A percentile compares a stretch with the other conserved stretches of the same genome.
Conservation (phyloP, 2,797 vertebrate genomes). For the Gadopsis marmoratus region DNA sequence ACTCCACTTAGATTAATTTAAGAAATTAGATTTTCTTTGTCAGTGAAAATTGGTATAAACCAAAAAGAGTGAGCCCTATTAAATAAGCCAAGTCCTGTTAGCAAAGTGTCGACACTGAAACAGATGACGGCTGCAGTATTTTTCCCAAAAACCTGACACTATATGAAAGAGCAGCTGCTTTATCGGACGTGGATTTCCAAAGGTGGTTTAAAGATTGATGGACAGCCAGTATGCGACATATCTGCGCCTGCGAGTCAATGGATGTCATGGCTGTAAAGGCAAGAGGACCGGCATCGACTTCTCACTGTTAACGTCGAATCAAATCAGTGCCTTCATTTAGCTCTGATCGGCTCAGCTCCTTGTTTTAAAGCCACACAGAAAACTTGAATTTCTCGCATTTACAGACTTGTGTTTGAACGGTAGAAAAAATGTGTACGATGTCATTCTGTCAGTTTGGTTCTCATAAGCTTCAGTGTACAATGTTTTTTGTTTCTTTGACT, state of each 20-base stretch:
- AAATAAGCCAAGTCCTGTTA: not conserved
- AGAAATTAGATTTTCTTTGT: not conserved
- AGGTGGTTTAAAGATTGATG: not conserved
- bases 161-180: conserved; percentile 47
- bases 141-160: conserved; percentile 30
- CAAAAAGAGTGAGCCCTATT: not conserved
- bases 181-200: conserved; percentile 5
- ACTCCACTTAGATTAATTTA: not conserved
- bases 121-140: conserved; percentile 12
- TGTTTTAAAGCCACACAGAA: conserved; percentile 54
- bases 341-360: conserved; percentile 8
- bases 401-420: conserved; percentile 43
- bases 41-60: not conserved
- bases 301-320: not conserved
- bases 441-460: conserved; percentile 9
- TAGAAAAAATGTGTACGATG: conserved; percentile 3
- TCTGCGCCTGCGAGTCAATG: not conserved
- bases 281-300: conserved; percentile 37
- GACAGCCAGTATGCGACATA: not conserved
- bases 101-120: not conserved
- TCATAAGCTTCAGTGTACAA: conserved; percentile 25
- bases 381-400: conserved; percentile 63
- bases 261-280: conserved; percentile 14
- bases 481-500: not conserved
- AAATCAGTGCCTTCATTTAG: not conserved